phyloP scores from a whole-genome alignment of 2,888 invertebrate genomes.

The Aricia artaxerxes region DNA sequence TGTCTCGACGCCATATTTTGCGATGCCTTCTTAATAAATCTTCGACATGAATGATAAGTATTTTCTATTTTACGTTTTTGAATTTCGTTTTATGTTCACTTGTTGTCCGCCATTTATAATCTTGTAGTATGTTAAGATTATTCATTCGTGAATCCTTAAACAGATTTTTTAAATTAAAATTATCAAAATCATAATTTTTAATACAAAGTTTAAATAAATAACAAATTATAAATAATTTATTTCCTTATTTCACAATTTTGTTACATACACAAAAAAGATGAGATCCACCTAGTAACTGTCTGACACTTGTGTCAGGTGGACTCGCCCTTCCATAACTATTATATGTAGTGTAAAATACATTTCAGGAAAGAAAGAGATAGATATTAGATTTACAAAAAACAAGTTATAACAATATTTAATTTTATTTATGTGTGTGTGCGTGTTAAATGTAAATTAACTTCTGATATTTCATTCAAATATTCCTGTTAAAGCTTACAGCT shows the following conservation, averaged over 20 bases:
- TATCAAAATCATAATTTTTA: neutral
- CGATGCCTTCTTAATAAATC: constrained; percentile 72
- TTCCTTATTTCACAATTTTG: no score
- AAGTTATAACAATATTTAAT: no score
- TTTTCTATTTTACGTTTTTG: constrained; percentile 8
- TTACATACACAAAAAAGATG: no score
- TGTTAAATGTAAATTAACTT: neutral
- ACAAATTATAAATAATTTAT: no score
- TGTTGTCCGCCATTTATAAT: neutral
- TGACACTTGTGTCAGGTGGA: no score
- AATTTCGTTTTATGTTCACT: neutral
- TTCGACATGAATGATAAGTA: constrained; percentile 52
- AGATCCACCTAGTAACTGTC: no score
- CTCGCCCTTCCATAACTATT: no score
- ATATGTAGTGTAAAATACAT: no score
- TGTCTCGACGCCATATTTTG: constrained; percentile 70
- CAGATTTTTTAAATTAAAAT: neutral
- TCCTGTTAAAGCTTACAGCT: neutral
- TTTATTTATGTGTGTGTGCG: no score
- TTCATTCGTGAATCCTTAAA: neutral
- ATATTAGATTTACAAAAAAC: no score
- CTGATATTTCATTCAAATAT: neutral
- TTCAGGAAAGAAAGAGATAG: no score
- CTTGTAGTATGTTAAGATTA: neutral
- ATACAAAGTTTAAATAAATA: no score